Conservation (phyloP, 2,888 invertebrate genomes). For the Mylabris sibirica region DNA sequence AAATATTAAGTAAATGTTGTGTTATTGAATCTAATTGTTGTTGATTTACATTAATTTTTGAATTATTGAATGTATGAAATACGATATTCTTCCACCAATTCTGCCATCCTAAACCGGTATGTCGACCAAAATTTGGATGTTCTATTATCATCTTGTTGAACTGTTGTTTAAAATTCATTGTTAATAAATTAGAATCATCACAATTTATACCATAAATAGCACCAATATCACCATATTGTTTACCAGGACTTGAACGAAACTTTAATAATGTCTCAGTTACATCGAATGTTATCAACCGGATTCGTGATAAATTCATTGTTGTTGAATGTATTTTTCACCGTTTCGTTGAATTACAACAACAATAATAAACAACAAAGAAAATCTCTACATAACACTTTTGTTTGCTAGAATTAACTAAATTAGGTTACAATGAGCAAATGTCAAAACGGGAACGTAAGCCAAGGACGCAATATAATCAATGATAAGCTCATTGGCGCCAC, state of each 20-base stretch:
- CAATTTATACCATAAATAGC: constrained; percentile 72
- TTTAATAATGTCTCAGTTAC: constrained; percentile 84
- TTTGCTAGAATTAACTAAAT: not conserved
- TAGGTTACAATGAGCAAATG: not conserved
- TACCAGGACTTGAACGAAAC: constrained; percentile 74
- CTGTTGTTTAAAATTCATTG: constrained; percentile 70
- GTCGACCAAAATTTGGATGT: constrained; percentile 83
- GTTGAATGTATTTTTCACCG: not conserved
- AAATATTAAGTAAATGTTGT: constrained; percentile 71
- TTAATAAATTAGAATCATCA: constrained; percentile 65
- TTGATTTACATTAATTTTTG: constrained; percentile 57
- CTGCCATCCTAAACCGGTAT: constrained; percentile 74
- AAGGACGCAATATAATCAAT: not conserved
- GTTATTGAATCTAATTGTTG: constrained; percentile 65
- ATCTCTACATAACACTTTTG: not conserved
- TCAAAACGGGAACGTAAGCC: not conserved
- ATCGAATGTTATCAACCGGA: constrained; percentile 83
- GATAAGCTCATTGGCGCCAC: not conserved
- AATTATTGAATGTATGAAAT: constrained; percentile 68
- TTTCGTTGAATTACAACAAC: no score
- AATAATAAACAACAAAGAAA: not conserved
- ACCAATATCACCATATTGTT: constrained; percentile 81
- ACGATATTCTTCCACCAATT: constrained; percentile 85
- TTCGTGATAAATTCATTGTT: constrained; percentile 62
- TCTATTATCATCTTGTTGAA: constrained; percentile 71